Conservation (phyloP, 2,113 vertebrate genomes). For the Pygoscelis antarcticus region DNA sequence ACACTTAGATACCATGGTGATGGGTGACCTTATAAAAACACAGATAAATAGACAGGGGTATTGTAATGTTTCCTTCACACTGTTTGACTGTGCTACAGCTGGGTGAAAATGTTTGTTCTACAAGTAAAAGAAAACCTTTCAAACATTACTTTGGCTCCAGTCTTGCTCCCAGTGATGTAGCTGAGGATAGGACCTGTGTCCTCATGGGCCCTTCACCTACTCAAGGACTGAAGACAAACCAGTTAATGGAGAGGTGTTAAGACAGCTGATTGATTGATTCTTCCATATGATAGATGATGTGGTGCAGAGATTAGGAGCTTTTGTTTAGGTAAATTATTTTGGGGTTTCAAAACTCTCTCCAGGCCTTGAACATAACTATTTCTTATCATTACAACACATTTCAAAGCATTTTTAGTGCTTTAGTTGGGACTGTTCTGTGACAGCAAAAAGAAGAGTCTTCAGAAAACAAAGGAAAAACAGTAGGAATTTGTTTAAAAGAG, state of each 20-base stretch:
- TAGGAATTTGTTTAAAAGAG: not conserved
- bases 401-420: not conserved
- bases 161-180: not conserved
- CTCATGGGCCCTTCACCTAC: not conserved
- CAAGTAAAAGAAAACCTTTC: slow-evolving; percentile 49
- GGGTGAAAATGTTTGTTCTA: slow-evolving; percentile 56
- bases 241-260: not conserved
- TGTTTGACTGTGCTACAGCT: not conserved
- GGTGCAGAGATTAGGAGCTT: not conserved
- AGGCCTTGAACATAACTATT: rapidly evolving
- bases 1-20: slow-evolving; percentile 17
- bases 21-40: slow-evolving; percentile 61
- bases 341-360: not conserved
- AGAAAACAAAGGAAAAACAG: not conserved
- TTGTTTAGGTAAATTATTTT: not conserved
- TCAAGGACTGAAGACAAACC: not conserved
- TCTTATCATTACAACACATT: not conserved
- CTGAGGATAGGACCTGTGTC: not conserved
- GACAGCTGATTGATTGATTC: not conserved
- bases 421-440: not conserved
- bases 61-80: slow-evolving; percentile 28
- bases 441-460: not conserved
- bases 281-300: not conserved
- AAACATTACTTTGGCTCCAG: not conserved
- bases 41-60: slow-evolving; percentile 12